Conservation (phyloP, 53 echinoderm and acorn worm species). For the Hippasteria phrygiana region DNA sequence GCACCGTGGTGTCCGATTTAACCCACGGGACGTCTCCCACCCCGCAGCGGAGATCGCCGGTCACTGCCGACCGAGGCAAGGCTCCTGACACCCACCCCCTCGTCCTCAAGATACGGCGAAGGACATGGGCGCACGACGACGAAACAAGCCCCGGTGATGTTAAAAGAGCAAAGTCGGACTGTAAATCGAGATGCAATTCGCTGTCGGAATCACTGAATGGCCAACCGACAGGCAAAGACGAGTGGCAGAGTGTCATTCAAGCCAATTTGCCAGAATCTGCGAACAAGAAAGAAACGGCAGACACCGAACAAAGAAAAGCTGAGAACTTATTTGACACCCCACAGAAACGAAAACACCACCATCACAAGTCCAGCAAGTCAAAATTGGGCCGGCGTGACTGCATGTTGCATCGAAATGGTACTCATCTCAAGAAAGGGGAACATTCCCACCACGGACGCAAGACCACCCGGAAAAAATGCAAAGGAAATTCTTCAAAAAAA, state of each 20-base stretch:
- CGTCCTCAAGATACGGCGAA: constrained; percentile 55
- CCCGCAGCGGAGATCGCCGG: not conserved
- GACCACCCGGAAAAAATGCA: constrained; percentile 16
- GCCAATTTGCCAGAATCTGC: not conserved
- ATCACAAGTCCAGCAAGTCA: constrained; percentile 27
- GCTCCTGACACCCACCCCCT: constrained; percentile 18
- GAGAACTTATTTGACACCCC: not conserved
- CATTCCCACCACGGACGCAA: not conserved
- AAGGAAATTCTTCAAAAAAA: not conserved
- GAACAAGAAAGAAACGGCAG: not conserved
- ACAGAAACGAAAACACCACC: constrained; percentile 25
- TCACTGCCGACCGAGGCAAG: not conserved
- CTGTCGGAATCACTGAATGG: not conserved
- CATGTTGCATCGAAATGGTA: not conserved
- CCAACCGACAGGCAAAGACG: not conserved
- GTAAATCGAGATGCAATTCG: not conserved
- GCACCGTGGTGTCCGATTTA: not conserved
- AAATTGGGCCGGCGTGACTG: not conserved
- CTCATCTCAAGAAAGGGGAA: not conserved
- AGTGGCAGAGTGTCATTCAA: constrained; percentile 41
- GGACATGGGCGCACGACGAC: constrained; percentile 26
- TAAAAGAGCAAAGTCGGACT: not conserved
- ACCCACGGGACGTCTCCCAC: not conserved
- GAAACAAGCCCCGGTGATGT: not conserved
- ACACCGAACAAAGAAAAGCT: not conserved